Evolutionary conservation across 1,140 invertebrate genomes (phyloP).

Genomic region (Lepidurus arcticus): DNA sequence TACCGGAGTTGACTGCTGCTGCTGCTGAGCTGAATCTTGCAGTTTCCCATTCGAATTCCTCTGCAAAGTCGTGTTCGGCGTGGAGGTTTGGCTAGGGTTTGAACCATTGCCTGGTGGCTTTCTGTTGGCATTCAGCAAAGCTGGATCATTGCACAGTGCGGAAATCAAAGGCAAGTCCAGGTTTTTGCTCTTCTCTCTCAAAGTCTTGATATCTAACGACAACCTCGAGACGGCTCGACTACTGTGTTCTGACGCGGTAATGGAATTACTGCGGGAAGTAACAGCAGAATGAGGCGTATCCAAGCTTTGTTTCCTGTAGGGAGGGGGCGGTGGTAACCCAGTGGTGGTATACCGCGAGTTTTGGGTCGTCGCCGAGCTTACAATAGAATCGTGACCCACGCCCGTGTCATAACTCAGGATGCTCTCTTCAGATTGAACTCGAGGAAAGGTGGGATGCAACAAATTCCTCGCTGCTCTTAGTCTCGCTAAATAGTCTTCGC

Average conservation of each 20-base stretch:
- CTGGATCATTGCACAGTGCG: conserved; percentile 80
- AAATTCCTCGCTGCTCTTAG: conserved; percentile 31
- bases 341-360: conserved; percentile 26
- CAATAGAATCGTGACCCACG: neutral
- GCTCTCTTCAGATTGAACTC: conserved; percentile 40
- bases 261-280: conserved; percentile 28
- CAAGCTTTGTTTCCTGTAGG: conserved; percentile 38
- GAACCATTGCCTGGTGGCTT: neutral
- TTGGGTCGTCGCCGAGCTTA: conserved; percentile 24
- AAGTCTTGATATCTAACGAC: conserved; percentile 67
- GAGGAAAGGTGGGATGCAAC: conserved; percentile 37
- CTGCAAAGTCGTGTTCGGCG: neutral
- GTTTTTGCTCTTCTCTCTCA: conserved; percentile 78
- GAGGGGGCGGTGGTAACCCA: conserved; percentile 37
- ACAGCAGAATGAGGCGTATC: conserved; percentile 34
- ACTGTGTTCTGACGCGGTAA: conserved; percentile 28
- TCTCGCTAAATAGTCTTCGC: conserved; percentile 35
- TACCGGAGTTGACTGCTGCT: neutral
- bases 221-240: neutral
- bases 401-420: conserved; percentile 38
- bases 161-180: conserved; percentile 80
- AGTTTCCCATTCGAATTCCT: neutral
- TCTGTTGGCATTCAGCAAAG: conserved; percentile 75
- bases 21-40: neutral
- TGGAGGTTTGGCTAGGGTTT: neutral